A percentile compares a stretch with the other conserved stretches of the same genome.
These are phyloP conservation scores for Leptopilina drosophilae DNA, from an alignment of 2,888 invertebrate genomes.

Conservation along the genomic window DNA sequence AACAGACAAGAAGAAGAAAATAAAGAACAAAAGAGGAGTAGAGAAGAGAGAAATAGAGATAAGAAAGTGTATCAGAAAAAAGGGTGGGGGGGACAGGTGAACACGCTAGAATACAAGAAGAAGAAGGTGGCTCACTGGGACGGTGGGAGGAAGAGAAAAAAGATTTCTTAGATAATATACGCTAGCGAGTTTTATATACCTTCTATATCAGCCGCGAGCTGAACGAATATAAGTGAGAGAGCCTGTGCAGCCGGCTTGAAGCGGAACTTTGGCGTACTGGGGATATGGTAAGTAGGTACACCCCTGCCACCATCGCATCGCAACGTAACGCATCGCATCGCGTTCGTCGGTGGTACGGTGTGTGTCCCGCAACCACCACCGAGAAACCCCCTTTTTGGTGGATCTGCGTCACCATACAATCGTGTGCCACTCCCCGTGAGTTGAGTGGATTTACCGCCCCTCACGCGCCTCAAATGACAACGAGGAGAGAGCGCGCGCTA, in stretches of 20 bases:
- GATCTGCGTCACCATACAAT: conserved; percentile 22
- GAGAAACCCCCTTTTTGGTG: conserved; percentile 39
- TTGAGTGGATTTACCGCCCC: conserved; percentile 7
- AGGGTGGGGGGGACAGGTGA: background rate
- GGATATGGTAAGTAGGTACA: conserved; percentile 76
- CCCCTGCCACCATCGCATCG: conserved; percentile 68
- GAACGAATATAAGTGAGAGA: conserved; percentile 58
- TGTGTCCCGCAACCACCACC: conserved; percentile 8
- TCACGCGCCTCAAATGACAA: background rate
- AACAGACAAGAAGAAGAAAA: background rate
- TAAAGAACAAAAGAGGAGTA: background rate
- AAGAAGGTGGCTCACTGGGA: background rate
- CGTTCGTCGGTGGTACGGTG: conserved; percentile 47
- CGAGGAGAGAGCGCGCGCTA: background rate
- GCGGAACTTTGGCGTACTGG: conserved; percentile 73
- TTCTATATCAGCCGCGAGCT: conserved; percentile 70
- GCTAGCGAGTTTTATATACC: conserved; percentile 66
- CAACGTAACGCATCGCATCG: conserved; percentile 23
- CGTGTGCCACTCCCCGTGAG: conserved; percentile 30
- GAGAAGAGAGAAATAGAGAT: too few relatives aligned
- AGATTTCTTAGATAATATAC: conserved; percentile 26
- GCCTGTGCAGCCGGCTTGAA: conserved; percentile 61
- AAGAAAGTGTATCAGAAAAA: background rate
- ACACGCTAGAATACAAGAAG: too few relatives aligned
- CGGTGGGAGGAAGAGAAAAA: background rate